Evolutionary conservation across 2,797 vertebrate genomes (phyloP), one percentile per base, ranked within the genome.

Genomic region (Myotis myotis): DNA sequence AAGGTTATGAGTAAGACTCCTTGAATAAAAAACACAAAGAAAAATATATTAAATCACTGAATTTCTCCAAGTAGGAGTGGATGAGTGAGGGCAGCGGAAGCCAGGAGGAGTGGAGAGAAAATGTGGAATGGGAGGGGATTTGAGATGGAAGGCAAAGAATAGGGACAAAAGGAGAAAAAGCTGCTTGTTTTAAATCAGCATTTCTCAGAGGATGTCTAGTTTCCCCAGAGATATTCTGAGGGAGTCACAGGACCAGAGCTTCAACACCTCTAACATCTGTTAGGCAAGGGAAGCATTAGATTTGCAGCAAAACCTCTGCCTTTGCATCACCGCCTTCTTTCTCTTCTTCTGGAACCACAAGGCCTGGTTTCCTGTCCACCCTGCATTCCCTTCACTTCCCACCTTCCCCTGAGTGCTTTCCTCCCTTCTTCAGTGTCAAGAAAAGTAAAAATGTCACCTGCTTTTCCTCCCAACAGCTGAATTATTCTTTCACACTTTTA

Each of bases 401-500:
- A 28, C 55, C 49, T 78, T 90, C 71, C 53, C 60, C 64, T 9
- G 9, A 79, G 28, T 5, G 9, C 60, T 78, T 66, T 25, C 36
- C 23, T 86, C 62, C 36, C 23, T 95, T 86, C 87, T 83, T 92
- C 47, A 41, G 47, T 49, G 62, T 93, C 60, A 84, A 74, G 49
- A 36, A 84, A 87, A 82, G 62, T 41, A 47, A 64, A 96, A 94
- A 49, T 5, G 11, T 86, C 62, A 82, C 85, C 89, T 53, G 47
- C 28, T n/a, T 47, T 71, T 53, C 38, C 53, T 92, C 68, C 64
- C 44, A 83, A 57, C 38, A 84, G 71, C 47, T 75, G 57, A 92
- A 83, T 88, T 90, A 86, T 88, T 94, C 87, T 82, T 92, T 57
- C 6, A 28, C 7, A 55, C 36, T 96, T 94, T 91, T 92, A 96